phyloP scores from a whole-genome alignment of 2,113 vertebrate species.

The Sterrhoptilus dennistouni region DNA sequence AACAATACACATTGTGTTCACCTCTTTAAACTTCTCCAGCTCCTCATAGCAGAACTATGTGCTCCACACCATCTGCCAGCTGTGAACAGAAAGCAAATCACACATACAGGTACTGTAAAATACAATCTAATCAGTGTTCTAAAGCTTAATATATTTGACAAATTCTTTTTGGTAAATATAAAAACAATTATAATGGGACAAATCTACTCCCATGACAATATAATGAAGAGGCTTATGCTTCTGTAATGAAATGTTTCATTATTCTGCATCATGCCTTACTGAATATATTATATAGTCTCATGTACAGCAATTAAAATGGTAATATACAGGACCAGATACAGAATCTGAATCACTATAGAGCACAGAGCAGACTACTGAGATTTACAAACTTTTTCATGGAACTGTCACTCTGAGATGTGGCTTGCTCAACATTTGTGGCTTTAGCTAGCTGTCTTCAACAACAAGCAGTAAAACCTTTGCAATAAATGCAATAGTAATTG shows the following conservation, averaged over 20 bases:
- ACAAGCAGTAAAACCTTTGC: not conserved
- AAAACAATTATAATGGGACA: conserved; percentile 69
- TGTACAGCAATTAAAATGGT: conserved; percentile 60
- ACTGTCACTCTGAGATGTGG: not conserved
- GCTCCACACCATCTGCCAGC: conserved; percentile 41
- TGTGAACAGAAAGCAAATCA: conserved; percentile 33
- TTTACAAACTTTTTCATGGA: not conserved
- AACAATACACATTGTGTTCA: not conserved
- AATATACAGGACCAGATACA: conserved; percentile 22
- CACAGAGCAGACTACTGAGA: not conserved
- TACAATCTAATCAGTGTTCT: conserved; percentile 60
- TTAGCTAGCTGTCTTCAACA: not conserved
- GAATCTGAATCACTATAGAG: conserved; percentile 1
- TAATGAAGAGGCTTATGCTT: conserved; percentile 27
- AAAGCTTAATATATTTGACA: conserved; percentile 66
- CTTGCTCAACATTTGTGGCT: not conserved
- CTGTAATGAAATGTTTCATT: conserved; percentile 62
- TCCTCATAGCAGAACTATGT: conserved; percentile 39
- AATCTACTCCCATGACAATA: conserved; percentile 41
- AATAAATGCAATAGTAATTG: not conserved
- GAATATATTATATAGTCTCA: conserved; percentile 26
- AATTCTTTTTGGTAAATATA: conserved; percentile 63
- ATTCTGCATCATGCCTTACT: conserved; percentile 3
- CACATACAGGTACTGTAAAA: conserved; percentile 47
- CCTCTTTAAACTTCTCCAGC: conserved; percentile 39